phyloP scores from a whole-genome alignment of 2,888 invertebrate species.

The Lepidochrysops patricia region DNA sequence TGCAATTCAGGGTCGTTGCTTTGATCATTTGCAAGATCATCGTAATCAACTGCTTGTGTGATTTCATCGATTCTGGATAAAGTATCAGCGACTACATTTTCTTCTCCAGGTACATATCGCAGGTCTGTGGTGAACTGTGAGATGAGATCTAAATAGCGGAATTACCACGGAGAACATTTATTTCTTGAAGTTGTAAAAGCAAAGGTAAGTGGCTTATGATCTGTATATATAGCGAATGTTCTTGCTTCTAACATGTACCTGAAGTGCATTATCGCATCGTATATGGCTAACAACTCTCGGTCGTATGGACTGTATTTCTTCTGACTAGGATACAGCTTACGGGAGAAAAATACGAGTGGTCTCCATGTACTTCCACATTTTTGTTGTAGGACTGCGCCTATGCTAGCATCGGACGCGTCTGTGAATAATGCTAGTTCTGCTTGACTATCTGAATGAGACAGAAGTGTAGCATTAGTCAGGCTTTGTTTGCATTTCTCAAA shows the following conservation, averaged over 20 bases:
- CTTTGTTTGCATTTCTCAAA: conserved; percentile 1
- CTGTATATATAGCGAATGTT: conserved; percentile 27
- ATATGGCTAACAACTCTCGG: conserved; percentile 40
- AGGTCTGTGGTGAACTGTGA: conserved; percentile 37
- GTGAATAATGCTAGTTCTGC: neutral
- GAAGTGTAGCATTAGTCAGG: neutral
- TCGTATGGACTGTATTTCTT: conserved; percentile 27
- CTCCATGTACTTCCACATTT: conserved; percentile 26
- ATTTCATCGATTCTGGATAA: conserved; percentile 26
- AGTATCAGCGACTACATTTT: conserved; percentile 33
- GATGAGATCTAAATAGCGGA: conserved; percentile 34
- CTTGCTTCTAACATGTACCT: conserved; percentile 38
- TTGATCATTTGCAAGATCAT: conserved; percentile 21
- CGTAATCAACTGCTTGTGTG: conserved; percentile 20
- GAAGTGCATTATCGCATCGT: conserved; percentile 36
- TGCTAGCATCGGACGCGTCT: conserved; percentile 1
- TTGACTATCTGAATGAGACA: neutral
- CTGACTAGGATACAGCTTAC: conserved; percentile 20
- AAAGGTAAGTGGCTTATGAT: conserved; percentile 27
- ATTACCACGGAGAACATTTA: conserved; percentile 33
- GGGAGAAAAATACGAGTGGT: conserved; percentile 40
- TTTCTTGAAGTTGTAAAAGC: conserved; percentile 35
- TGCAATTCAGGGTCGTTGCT: conserved; percentile 23
- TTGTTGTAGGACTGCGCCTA: neutral
- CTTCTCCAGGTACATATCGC: conserved; percentile 29